Conservation (phyloP, 1,140 invertebrate species). For the Trichomalopsis sarcophagae region DNA sequence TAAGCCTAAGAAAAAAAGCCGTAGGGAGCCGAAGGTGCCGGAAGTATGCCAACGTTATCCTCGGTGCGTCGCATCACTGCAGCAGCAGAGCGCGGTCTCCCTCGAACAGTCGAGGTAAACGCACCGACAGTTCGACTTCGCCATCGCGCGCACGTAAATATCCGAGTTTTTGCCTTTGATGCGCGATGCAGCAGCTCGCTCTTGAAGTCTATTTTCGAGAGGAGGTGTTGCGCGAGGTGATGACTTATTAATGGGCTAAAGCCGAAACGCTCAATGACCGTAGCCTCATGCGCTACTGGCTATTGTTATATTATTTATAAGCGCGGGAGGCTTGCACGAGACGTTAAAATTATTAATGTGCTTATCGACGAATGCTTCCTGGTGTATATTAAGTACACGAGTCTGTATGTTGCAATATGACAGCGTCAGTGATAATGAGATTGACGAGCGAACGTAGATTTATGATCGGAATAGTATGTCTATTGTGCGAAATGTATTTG, state of each 20-base stretch:
- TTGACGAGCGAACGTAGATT: neutral
- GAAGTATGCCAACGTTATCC: constrained; percentile 38
- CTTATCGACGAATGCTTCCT: neutral
- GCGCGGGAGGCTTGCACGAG: too few relatives aligned
- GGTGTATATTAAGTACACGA: neutral
- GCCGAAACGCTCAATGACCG: neutral
- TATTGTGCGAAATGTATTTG: neutral
- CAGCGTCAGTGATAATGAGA: neutral
- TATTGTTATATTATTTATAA: constrained; percentile 4
- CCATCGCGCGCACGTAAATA: constrained; percentile 29
- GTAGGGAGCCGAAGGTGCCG: constrained; percentile 31
- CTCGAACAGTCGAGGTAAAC: constrained; percentile 12
- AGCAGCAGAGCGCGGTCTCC: neutral
- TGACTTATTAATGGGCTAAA: constrained; percentile 39
- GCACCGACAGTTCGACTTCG: constrained; percentile 9
- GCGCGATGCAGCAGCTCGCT: neutral
- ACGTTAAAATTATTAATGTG: neutral
- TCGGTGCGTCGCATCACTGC: neutral
- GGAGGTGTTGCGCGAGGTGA: neutral
- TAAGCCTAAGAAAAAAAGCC: constrained; percentile 6
- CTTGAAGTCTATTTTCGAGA: constrained; percentile 40
- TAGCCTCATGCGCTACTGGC: neutral
- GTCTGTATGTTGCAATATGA: neutral
- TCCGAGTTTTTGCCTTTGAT: constrained; percentile 42
- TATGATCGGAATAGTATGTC: neutral